Evolutionary conservation across 1,140 invertebrate species (phyloP).

Genomic region (Papilio dardanus): DNA sequence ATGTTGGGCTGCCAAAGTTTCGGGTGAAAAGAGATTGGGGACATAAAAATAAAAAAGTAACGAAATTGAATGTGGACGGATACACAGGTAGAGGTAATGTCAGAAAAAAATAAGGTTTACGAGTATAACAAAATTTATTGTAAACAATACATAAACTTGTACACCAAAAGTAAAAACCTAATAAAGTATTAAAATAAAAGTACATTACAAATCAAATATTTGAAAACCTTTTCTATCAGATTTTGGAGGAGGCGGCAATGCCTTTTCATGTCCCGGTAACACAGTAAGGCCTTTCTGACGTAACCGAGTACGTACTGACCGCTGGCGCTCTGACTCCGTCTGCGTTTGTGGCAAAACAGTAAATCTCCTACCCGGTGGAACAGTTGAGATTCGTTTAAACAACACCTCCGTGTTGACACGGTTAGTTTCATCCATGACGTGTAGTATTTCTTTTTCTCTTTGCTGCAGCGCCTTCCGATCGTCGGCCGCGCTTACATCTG

Average conservation of each 20-base stretch:
- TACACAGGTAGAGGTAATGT: too few relatives aligned
- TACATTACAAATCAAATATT: constrained; percentile 66
- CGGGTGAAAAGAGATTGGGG: too few relatives aligned
- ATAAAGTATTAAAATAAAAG: not conserved
- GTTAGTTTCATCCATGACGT: constrained; percentile 62
- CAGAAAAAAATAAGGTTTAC: not conserved
- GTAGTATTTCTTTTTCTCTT: constrained; percentile 65
- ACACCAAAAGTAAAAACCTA: not conserved
- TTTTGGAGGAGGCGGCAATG: constrained; percentile 60
- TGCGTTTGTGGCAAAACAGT: constrained; percentile 69
- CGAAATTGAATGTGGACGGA: too few relatives aligned
- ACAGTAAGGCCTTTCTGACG: constrained; percentile 66
- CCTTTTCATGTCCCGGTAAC: constrained; percentile 63
- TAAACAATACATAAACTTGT: constrained; percentile 1
- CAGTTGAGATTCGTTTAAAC: constrained; percentile 74
- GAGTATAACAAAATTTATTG: not conserved
- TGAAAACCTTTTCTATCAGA: constrained; percentile 66
- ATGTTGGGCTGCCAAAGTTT: too few relatives aligned
- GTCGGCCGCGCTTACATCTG: constrained; percentile 60
- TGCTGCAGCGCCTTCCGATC: constrained; percentile 69
- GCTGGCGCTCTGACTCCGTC: constrained; percentile 43
- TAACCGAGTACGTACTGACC: constrained; percentile 55
- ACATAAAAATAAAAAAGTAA: too few relatives aligned
- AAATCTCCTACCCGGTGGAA: constrained; percentile 67
- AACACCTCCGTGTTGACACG: constrained; percentile 63